phyloP scores from a whole-genome alignment of 2,888 invertebrate genomes.

The Cetonia aurata region DNA sequence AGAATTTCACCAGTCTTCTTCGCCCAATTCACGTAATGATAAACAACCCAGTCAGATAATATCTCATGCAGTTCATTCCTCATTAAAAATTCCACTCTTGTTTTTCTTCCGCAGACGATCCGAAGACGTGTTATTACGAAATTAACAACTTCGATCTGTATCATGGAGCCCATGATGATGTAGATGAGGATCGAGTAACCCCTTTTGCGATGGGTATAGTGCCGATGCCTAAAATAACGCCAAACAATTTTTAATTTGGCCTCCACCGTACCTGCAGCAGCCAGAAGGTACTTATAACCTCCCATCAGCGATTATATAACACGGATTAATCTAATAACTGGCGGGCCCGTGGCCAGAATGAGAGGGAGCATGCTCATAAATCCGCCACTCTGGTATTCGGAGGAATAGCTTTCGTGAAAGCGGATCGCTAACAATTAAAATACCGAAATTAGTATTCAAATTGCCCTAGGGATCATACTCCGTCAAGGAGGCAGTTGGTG shows the following conservation, averaged over 20 bases:
- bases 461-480: background rate
- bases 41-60: too few species aligned
- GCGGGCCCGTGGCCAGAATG: background rate
- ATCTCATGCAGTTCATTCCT: too few species aligned
- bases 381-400: conserved; percentile 7
- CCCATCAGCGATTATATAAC: conserved; percentile 21
- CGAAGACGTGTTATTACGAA: conserved; percentile 16
- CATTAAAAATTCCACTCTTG: background rate
- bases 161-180: background rate
- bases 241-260: conserved; percentile 20
- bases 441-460: conserved; percentile 30
- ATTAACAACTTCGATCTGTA: conserved; percentile 24
- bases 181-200: background rate
- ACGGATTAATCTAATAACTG: conserved; percentile 26
- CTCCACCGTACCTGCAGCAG: background rate
- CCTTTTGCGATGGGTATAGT: conserved; percentile 8
- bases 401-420: background rate
- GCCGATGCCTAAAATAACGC: conserved; percentile 2
- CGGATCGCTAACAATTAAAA: conserved; percentile 33
- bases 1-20: too few species aligned
- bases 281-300: background rate
- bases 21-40: too few species aligned
- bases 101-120: conserved; percentile 1
- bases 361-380: conserved; percentile 16
- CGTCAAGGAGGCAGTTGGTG: background rate